A percentile compares a stretch with the other conserved stretches of the same genome.
These are phyloP conservation scores for Esperia sulphurella DNA, from an alignment of 2,888 invertebrate genomes.

Conservation along the genomic window DNA sequence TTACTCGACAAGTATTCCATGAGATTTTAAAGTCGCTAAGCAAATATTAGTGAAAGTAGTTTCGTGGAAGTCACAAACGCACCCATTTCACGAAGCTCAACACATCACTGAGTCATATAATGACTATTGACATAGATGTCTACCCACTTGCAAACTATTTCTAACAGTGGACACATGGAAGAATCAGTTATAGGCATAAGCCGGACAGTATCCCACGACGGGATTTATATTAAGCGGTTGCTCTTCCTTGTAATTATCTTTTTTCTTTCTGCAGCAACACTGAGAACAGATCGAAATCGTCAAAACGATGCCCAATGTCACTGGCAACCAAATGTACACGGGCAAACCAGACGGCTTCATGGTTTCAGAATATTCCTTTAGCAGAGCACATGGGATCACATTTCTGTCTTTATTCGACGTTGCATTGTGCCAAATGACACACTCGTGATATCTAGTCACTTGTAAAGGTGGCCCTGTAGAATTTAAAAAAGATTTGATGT, in stretches of 20 bases:
- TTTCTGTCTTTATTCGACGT: constrained; percentile 43
- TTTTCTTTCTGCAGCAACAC: constrained; percentile 43
- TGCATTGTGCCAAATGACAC: constrained; percentile 63
- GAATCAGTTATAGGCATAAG: constrained; percentile 28
- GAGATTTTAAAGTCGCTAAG: too few species aligned
- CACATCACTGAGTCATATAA: too few species aligned
- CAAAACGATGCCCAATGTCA: constrained; percentile 42
- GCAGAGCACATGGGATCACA: constrained; percentile 51
- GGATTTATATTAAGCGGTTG: constrained; percentile 42
- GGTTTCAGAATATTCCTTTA: constrained; percentile 58
- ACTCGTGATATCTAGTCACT: constrained; percentile 51
- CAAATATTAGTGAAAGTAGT: too few species aligned
- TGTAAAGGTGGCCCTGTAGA: constrained; percentile 36
- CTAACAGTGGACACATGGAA: too few species aligned
- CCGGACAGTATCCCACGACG: constrained; percentile 44
- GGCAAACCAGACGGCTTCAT: constrained; percentile 56
- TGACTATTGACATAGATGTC: too few species aligned
- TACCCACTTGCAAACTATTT: too few species aligned
- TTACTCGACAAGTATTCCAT: background rate
- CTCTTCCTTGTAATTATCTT: constrained; percentile 33
- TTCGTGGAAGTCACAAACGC: background rate
- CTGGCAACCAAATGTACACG: constrained; percentile 62
- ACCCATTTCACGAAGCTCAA: too few species aligned
- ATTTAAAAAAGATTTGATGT: constrained; percentile 45
- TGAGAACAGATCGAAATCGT: constrained; percentile 46